phyloP scores from a whole-genome alignment of 2,113 vertebrate species.

The Stomatorhinus ivindoensis region DNA sequence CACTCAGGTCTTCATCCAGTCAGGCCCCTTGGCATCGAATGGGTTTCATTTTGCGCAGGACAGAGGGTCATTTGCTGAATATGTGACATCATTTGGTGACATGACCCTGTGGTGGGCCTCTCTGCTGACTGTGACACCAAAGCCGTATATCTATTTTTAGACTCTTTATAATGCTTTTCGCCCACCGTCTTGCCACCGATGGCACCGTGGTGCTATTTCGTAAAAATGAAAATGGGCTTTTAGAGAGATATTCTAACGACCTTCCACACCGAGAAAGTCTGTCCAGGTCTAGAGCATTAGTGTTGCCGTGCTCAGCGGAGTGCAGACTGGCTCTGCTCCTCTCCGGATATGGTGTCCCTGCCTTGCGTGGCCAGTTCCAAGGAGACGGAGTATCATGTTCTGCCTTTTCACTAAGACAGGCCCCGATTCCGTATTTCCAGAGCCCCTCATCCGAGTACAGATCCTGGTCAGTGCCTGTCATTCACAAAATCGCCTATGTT shows the following conservation, averaged over 20 bases:
- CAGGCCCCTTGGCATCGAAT: background rate
- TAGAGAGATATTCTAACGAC: background rate
- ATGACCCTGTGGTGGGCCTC: background rate
- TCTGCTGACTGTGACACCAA: background rate
- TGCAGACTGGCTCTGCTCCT: background rate
- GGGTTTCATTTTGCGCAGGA: background rate
- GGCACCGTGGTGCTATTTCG: background rate
- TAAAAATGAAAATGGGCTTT: background rate
- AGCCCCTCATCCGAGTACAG: background rate
- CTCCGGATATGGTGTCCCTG: slow-evolving; percentile 19
- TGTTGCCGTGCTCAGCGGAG: background rate
- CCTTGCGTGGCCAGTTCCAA: too few species aligned
- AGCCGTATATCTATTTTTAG: background rate
- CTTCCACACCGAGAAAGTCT: background rate
- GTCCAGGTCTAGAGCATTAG: background rate
- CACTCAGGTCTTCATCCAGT: background rate
- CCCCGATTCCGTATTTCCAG: background rate
- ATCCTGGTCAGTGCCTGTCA: slow-evolving; percentile 32
- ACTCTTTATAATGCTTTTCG: background rate
- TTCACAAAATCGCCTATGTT: slow-evolving; percentile 54
- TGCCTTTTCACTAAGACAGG: background rate
- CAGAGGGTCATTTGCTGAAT: background rate
- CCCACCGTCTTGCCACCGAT: background rate
- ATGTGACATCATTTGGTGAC: background rate
- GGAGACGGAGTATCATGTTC: background rate